Percentiles rank a stretch among this genome's conserved stretches.
Evolutionary conservation across 2,888 invertebrate species (phyloP).

Genomic region (Rambutsinella grinnellia): DNA sequence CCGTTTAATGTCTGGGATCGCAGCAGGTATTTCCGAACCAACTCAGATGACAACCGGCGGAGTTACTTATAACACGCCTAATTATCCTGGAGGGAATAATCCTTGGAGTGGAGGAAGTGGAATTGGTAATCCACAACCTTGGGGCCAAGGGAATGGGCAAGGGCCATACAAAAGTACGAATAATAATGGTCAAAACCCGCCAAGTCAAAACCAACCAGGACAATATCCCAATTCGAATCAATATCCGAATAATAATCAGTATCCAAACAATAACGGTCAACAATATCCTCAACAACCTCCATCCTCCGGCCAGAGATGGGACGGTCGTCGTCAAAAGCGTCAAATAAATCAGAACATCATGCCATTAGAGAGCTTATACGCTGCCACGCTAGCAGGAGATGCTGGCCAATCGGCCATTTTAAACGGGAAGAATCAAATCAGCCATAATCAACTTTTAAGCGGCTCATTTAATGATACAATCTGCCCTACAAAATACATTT

Average conservation of each 20-base stretch:
- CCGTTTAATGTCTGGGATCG: constrained; percentile 61
- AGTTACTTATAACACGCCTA: constrained; percentile 20
- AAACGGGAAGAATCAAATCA: constrained; percentile 35
- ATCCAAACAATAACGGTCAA: not conserved
- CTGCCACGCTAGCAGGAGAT: constrained; percentile 62
- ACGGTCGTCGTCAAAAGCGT: constrained; percentile 42
- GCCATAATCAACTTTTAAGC: constrained; percentile 26
- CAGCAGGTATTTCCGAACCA: constrained; percentile 58
- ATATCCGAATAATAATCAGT: not conserved
- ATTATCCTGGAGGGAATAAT: constrained; percentile 17
- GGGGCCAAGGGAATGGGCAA: not conserved
- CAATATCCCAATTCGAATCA: not conserved
- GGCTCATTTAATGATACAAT: constrained; percentile 62
- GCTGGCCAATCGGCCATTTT: constrained; percentile 63
- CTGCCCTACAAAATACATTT: constrained; percentile 61
- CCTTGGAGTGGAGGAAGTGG: constrained; percentile 35
- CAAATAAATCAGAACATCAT: constrained; percentile 45
- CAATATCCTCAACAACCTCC: constrained; percentile 2
- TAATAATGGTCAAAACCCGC: constrained; percentile 5
- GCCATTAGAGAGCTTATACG: constrained; percentile 55
- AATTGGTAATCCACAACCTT: not conserved
- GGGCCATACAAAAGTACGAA: not conserved
- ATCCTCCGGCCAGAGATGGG: constrained; percentile 1
- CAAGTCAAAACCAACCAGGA: not conserved
- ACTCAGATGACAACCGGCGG: constrained; percentile 16